A percentile compares a stretch with the other conserved stretches of the same genome.
Evolutionary conservation across 2,888 invertebrate genomes (phyloP).

Genomic region (Ditylenchus weischeri): DNA sequence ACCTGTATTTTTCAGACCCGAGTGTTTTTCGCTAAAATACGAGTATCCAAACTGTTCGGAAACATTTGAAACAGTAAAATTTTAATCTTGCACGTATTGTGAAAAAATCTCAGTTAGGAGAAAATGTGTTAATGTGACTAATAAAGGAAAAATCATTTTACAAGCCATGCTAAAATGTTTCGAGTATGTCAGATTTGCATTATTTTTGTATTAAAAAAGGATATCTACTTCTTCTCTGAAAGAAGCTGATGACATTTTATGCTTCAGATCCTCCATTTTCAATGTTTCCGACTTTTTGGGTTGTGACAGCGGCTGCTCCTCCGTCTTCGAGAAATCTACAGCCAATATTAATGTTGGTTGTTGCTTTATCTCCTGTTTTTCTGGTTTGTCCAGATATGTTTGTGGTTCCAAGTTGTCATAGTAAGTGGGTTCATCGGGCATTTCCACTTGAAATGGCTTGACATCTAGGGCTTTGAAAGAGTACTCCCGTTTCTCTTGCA

Average conservation of each 20-base stretch:
- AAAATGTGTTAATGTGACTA: neutral
- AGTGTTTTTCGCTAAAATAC: too few relatives aligned
- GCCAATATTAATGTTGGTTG: neutral
- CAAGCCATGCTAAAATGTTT: neutral
- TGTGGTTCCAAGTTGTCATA: neutral
- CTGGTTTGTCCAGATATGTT: too few relatives aligned
- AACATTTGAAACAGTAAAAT: too few relatives aligned
- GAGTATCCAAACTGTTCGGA: too few relatives aligned
- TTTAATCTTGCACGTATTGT: too few relatives aligned
- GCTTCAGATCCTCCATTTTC: neutral
- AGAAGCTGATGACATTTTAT: constrained; percentile 3
- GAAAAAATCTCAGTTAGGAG: too few relatives aligned
- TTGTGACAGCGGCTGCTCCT: neutral
- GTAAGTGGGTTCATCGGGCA: neutral
- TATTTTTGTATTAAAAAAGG: neutral
- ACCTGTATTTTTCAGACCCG: too few relatives aligned
- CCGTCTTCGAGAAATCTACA: neutral
- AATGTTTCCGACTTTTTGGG: neutral
- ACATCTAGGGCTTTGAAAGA: neutral
- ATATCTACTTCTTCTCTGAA: constrained; percentile 7
- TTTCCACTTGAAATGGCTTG: constrained; percentile 1
- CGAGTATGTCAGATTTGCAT: neutral
- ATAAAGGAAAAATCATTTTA: neutral
- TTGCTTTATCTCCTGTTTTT: too few relatives aligned
- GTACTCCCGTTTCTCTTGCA: neutral